Conservation (phyloP, 1,140 invertebrate genomes). For the Lucilia sericata region DNA sequence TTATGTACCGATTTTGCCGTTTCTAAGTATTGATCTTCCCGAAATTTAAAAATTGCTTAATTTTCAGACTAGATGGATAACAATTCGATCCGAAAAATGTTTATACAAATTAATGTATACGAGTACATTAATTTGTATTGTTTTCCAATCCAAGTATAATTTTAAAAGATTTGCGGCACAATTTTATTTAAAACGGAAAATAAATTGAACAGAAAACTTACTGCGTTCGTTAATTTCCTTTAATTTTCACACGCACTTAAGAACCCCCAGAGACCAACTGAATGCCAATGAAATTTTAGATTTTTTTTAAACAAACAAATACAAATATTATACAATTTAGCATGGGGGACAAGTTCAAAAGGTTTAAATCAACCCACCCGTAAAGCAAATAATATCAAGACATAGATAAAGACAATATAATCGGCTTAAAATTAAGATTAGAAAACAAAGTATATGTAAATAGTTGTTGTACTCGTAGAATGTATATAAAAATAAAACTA, state of each 20-base stretch:
- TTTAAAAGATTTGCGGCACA: no score
- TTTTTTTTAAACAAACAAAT: not conserved
- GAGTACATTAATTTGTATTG: no score
- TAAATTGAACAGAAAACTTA: not conserved
- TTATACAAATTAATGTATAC: no score
- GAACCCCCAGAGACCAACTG: slow-evolving; percentile 29
- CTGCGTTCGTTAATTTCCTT: not conserved
- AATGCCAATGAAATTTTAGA: not conserved
- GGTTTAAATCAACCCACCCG: not conserved
- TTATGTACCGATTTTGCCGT: no score
- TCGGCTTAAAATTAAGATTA: slow-evolving; percentile 8
- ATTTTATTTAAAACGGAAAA: no score
- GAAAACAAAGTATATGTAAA: not conserved
- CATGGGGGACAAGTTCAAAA: slow-evolving; percentile 20
- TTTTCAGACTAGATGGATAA: no score
- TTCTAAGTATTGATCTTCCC: no score
- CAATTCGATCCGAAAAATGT: no score
- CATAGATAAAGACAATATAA: slow-evolving; percentile 1
- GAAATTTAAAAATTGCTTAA: no score
- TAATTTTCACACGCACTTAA: not conserved
- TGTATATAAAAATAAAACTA: not conserved
- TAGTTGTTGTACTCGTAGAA: not conserved
- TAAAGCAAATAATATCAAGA: not conserved
- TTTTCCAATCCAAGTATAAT: no score
- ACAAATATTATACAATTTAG: slow-evolving; percentile 15